These are phyloP conservation scores for Synchiropus splendidus DNA, from an alignment of 2,113 vertebrate genomes.

Conservation along the genomic window DNA sequence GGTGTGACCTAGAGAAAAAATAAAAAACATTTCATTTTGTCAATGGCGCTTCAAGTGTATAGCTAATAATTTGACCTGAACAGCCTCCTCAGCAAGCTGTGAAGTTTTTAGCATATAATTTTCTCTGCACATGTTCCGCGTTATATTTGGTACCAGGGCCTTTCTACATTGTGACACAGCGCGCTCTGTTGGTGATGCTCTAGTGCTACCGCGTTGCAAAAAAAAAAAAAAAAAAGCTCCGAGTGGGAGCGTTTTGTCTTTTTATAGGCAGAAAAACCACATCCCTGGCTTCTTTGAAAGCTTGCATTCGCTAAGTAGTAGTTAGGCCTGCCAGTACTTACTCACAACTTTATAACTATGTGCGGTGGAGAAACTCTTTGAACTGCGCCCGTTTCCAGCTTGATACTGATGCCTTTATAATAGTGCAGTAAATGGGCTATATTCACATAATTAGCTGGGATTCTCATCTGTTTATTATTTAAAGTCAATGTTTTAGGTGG, in stretches of 20 bases:
- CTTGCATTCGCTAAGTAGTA: slow-evolving; percentile 62
- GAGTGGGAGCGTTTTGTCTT: slow-evolving; percentile 52
- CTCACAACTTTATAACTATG: slow-evolving; percentile 56
- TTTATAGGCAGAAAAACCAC: slow-evolving; percentile 58
- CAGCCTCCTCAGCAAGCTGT: slow-evolving; percentile 57
- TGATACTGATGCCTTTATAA: slow-evolving; percentile 45
- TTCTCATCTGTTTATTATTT: slow-evolving; percentile 14
- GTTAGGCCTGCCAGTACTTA: slow-evolving; percentile 55
- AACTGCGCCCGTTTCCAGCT: slow-evolving; percentile 48
- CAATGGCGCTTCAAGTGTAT: slow-evolving; percentile 32
- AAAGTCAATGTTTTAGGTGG: no score
- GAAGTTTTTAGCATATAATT: slow-evolving; percentile 57
- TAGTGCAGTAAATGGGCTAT: slow-evolving; percentile 42
- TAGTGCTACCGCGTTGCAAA: slow-evolving; percentile 3
- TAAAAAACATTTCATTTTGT: slow-evolving; percentile 29
- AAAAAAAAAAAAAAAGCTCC: slow-evolving; percentile 17
- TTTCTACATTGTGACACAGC: slow-evolving; percentile 33
- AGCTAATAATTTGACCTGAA: slow-evolving; percentile 54
- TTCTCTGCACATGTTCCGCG: slow-evolving; percentile 59
- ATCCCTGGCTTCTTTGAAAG: slow-evolving; percentile 57
- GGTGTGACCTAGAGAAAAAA: slow-evolving; percentile 44
- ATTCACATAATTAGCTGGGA: slow-evolving; percentile 44
- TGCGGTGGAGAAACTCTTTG: slow-evolving; percentile 53
- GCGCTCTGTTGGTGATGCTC: slow-evolving; percentile 38
- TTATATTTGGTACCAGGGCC: slow-evolving; percentile 55